These are phyloP conservation scores for Varecia variegata DNA, from an alignment of 2,797 vertebrate genomes.

Conservation along the genomic window DNA sequence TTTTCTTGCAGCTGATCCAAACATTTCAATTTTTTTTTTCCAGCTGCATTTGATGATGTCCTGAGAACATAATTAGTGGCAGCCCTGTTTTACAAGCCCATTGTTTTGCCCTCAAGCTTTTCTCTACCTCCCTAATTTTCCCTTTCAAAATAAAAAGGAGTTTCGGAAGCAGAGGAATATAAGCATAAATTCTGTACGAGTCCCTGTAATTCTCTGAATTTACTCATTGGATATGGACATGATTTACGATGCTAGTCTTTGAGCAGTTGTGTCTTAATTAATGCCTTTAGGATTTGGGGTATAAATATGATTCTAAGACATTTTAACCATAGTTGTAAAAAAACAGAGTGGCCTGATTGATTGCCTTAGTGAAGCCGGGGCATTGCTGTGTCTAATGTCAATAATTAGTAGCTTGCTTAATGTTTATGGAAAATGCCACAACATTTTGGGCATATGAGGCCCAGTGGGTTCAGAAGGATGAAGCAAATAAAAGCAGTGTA, in stretches of 20 bases:
- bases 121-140: slow-evolving; percentile 54
- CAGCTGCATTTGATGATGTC: slow-evolving; percentile 48
- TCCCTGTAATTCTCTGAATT: slow-evolving; percentile 65
- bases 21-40: slow-evolving; percentile 43
- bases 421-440: slow-evolving; percentile 72
- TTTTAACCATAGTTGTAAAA: slow-evolving; percentile 63
- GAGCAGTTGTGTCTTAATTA: slow-evolving; percentile 65
- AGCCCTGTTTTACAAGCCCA: slow-evolving; percentile 39
- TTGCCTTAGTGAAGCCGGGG: slow-evolving; percentile 16
- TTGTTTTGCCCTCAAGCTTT: background rate
- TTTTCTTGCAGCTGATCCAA: slow-evolving; percentile 49
- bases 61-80: slow-evolving; percentile 64
- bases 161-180: slow-evolving; percentile 63
- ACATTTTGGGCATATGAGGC: background rate
- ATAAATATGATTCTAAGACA: slow-evolving; percentile 62
- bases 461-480: background rate
- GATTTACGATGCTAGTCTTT: slow-evolving; percentile 65
- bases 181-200: slow-evolving; percentile 53
- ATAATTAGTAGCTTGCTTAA: slow-evolving; percentile 73
- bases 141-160: slow-evolving; percentile 65
- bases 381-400: slow-evolving; percentile 60
- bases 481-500: slow-evolving; percentile 56
- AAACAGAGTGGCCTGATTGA: slow-evolving; percentile 53
- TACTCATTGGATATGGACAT: slow-evolving; percentile 39
- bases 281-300: slow-evolving; percentile 52